Evolutionary conservation across 2,113 vertebrate species (phyloP), one percentile per base, ranked within the genome.

Genomic region (Leptobrachium ailaonicum): DNA sequence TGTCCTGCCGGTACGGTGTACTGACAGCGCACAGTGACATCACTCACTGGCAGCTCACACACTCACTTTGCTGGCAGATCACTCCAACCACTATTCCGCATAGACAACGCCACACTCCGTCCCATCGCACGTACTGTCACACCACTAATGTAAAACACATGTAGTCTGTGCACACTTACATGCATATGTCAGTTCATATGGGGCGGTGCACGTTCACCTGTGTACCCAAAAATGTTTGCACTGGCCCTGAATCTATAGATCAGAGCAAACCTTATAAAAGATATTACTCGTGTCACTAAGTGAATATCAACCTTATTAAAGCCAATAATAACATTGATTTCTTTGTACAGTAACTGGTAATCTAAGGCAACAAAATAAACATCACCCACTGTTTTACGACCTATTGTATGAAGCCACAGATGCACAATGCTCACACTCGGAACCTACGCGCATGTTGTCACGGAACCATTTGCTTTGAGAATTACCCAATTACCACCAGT

Each of bases 321-420:
- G 63, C 78, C 45, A 80, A 74, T 53, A 41, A 80, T 40, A 47
- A 50, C 58, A 80, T 80, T 74, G 71, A 80, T 73, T 56, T 45
- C 41, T 43, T 70, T 43, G 40, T 69, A 69, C 41, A 47, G 32
- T 53, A 41, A 14, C 66, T 66, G 69, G 44, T 66, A 69, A 32
- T 58, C 63, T 69, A 69, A 50, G 11, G 3, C 58, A 64, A 60
- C 50, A 66, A 70, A 44, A 66, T 41, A 7, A 44, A 43, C 66
- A 50, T 58, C 66, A 43, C 69, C 47, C 56, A 71, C 47, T 78
- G 68, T 11, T 4, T 53, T 41, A n/a, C 40, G 43, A 63, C 56
- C 12, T 47, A 58, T 50, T 78, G 66, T 13, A 60, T 12, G 13
- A 14, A 60, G 20, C 20, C 20, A 60, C 1, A 60, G 13, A 60